A percentile compares a stretch with the other conserved stretches of the same genome.
Evolutionary conservation across 2,888 invertebrate species (phyloP).

Genomic region (Dynastes hyllus): DNA sequence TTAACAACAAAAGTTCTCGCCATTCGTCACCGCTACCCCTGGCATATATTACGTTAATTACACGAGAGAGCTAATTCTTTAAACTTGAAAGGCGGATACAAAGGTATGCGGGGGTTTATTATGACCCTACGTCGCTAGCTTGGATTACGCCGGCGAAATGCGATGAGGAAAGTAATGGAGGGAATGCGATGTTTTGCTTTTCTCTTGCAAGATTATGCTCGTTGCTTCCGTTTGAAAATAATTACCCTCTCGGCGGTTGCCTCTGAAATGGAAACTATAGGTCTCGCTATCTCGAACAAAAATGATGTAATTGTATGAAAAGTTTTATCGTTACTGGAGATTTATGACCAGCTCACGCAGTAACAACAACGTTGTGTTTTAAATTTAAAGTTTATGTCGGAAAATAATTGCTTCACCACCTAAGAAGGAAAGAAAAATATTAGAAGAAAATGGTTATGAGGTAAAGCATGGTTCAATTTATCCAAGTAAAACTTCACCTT

Average conservation of each 20-base stretch:
- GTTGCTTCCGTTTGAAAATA: constrained; percentile 8
- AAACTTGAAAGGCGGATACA: constrained; percentile 19
- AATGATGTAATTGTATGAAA: constrained; percentile 20
- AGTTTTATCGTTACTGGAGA: constrained; percentile 10
- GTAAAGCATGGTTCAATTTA: no score
- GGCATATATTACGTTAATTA: constrained; percentile 20
- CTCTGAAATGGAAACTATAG: constrained; percentile 11
- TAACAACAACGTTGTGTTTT: no score
- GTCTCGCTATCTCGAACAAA: constrained; percentile 7
- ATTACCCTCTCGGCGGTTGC: constrained; percentile 25
- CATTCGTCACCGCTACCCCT: constrained; percentile 2
- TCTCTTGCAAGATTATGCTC: neutral
- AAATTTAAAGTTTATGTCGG: constrained; percentile 1
- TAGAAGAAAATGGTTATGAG: no score
- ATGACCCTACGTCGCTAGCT: neutral
- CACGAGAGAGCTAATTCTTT: constrained; percentile 14
- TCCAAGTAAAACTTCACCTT: no score
- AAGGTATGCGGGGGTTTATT: neutral
- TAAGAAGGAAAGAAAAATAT: no score
- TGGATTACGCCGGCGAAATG: neutral
- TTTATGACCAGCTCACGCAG: neutral
- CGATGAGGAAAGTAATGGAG: neutral
- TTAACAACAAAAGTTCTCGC: neutral
- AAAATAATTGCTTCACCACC: neutral
- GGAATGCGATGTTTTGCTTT: neutral